Base-by-base conservation (phyloP, 2,888 invertebrate species). In the Drosophila histrio region DNA sequence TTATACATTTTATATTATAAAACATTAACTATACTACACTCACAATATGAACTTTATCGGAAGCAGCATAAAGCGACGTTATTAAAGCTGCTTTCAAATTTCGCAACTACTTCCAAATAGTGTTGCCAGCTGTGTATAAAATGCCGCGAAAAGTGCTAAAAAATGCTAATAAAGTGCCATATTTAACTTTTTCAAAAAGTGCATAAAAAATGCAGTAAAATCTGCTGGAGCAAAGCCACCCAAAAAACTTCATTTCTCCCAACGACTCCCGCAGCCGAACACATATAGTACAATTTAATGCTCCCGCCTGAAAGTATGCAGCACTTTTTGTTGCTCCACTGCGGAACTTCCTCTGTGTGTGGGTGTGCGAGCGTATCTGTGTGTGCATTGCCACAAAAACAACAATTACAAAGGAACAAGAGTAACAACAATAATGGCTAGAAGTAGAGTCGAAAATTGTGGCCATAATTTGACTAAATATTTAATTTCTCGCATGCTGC, bases 401-500 rank as follows among this genome's bases (percentile, higher is more conserved):
- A 71, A 71, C 80, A 86, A 86, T 79, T 72, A 83, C 57, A 46
- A 26, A 21, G 46, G 47, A 52, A 46, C 19, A 58, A 58, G 44
- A 64, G 28, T 24, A 46, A 26, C 49, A 59, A 32, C 26, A 65
- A 58, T 39, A 62, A 64, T 57, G 56, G 38, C 60, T 22, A 28
- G 32, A 32, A 60, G 54, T 38, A 52, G 46, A 77, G 66, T 69
- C 63, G 68, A 75, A 84, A 84, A 77, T 80, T 87, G 87, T 81
- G 75, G 80, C 77, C 84, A 84, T 80, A 84, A 80, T 76, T 80
- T 87, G 81, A 80, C 87, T 87, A 87, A 81, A 81, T 87, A 81
- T 84, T 81, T 87, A 87, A 81, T 87, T 87, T 80, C 60, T 49
- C 43, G 62, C 77, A 60, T 36, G 72, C 72, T 76, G 70, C 52